A percentile compares a stretch with the other conserved stretches of the same genome.
phyloP scores from a whole-genome alignment of 2,797 vertebrate genomes.

The Pantherophis vulpinus region DNA sequence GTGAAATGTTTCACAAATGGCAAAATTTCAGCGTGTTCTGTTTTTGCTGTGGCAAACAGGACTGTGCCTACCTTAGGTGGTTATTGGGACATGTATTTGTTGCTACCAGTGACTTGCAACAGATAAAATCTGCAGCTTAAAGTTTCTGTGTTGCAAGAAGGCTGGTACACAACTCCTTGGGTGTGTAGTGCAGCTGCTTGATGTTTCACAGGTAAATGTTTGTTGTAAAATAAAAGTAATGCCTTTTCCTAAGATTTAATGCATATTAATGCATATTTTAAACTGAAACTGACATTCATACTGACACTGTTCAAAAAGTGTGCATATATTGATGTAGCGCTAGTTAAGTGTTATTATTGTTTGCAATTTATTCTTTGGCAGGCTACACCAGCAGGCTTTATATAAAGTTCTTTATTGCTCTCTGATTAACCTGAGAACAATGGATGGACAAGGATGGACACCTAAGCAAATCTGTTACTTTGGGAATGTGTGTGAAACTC shows the following conservation, averaged over 20 bases:
- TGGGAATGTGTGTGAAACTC: not conserved
- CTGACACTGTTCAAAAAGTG: not conserved
- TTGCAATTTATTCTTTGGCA: not conserved
- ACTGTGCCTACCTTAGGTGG: not conserved
- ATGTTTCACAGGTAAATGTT: not conserved
- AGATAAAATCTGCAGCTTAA: not conserved
- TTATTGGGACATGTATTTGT: not conserved
- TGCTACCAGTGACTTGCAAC: not conserved
- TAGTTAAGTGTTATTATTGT: not conserved
- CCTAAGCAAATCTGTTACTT: not conserved
- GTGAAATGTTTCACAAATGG: slow-evolving; percentile 34
- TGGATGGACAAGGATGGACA: no score
- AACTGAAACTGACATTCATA: not conserved
- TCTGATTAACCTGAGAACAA: not conserved
- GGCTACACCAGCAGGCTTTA: not conserved
- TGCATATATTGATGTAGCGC: not conserved
- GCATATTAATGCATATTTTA: not conserved
- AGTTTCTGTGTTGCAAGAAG: not conserved
- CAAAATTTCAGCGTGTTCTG: slow-evolving; percentile 9
- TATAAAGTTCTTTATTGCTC: not conserved
- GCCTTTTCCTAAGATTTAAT: not conserved
- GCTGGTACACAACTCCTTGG: not conserved
- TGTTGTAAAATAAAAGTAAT: not conserved
- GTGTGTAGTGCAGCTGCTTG: no score
- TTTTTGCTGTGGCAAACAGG: not conserved